Evolutionary conservation across 2,113 vertebrate genomes (phyloP), one percentile per base, ranked within the genome.

Genomic region (Sylvietta virens): DNA sequence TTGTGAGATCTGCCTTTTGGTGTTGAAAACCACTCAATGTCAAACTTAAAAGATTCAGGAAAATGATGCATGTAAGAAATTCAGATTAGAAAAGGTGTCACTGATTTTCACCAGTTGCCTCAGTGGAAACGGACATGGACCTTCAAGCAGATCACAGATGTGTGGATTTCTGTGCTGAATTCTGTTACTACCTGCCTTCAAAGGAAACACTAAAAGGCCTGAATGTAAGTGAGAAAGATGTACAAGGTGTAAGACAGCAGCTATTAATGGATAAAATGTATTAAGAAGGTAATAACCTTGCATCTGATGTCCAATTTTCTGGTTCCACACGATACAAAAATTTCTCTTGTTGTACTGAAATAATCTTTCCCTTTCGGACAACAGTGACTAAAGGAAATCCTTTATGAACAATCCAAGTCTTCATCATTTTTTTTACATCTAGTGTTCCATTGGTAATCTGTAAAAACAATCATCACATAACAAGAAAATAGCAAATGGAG

Each of bases 301-400:
- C 90, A 78, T 97, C 93, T 58, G 96, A 82, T 13, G 97, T 98
- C 86, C 95, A 79, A 6, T 97, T 98, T 90, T 98, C 98, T 76
- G 98, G 79, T n/a, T 98, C 98, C 56, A 86, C 7, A 6, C 45
- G 78, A 82, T 98, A 97, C 53, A 98, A 97, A 95, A 99, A 99
- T 83, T 97, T 98, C 92, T 99, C 98, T 94, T 99, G 99, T 22
- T 98, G 97, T 47, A 99, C 33, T 79, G 65, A 97, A 91, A 99
- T 97, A 72, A 95, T 70, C 66, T 95, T 98, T 76, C 98, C 98
- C 39, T 97, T 97, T 83, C 95, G 98, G 73, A 93, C 98, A 76
- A 99, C 98, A 37, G 98, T 99, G 76, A 99, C 98, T 96, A 99
- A 94, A 57, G 99, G 99, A 98, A 99, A 99, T 77, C 99, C 99